Percentiles rank a stretch among this genome's conserved stretches.
Conservation (phyloP, 1,140 invertebrate genomes). For the Magallana angulata region DNA sequence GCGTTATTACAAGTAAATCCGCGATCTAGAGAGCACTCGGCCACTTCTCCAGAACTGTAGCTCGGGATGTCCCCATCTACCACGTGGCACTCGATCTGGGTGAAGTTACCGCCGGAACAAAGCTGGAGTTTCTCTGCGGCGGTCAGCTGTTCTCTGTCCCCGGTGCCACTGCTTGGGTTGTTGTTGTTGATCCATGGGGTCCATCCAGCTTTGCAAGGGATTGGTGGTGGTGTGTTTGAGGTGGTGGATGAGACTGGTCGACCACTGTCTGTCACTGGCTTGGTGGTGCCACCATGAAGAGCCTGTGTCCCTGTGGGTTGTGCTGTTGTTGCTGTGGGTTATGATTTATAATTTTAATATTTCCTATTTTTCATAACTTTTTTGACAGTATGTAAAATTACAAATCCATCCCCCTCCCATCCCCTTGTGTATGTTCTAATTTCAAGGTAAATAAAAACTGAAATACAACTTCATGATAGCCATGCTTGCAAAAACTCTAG, state of each 20-base stretch:
- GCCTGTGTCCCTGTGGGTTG: too few species aligned
- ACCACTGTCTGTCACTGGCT: too few species aligned
- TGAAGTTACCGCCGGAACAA: conserved; percentile 62
- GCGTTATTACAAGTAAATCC: conserved; percentile 61
- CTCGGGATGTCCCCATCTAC: conserved; percentile 55
- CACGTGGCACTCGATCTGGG: conserved; percentile 67
- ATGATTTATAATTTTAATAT: too few species aligned
- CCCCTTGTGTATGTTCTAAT: too few species aligned
- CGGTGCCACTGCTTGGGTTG: conserved; percentile 49
- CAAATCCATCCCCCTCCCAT: too few species aligned
- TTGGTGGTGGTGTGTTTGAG: conserved; percentile 23
- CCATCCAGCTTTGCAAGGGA: conserved; percentile 43
- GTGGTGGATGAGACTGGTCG: conserved; percentile 48
- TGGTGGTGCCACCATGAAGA: too few species aligned
- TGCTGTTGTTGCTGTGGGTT: too few species aligned
- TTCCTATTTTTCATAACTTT: too few species aligned
- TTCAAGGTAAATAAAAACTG: too few species aligned
- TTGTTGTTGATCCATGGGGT: conserved; percentile 61
- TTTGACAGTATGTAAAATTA: too few species aligned
- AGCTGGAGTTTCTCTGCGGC: conserved; percentile 45
- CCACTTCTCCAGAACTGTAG: conserved; percentile 50
- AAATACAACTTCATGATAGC: too few species aligned
- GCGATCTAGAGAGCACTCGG: conserved; percentile 54
- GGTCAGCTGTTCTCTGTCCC: conserved; percentile 55
- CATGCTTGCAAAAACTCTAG: too few species aligned